Percentiles rank a stretch among this genome's conserved stretches.
Conservation (phyloP, 2,888 invertebrate genomes). For the Pristionchus entomophagus region DNA sequence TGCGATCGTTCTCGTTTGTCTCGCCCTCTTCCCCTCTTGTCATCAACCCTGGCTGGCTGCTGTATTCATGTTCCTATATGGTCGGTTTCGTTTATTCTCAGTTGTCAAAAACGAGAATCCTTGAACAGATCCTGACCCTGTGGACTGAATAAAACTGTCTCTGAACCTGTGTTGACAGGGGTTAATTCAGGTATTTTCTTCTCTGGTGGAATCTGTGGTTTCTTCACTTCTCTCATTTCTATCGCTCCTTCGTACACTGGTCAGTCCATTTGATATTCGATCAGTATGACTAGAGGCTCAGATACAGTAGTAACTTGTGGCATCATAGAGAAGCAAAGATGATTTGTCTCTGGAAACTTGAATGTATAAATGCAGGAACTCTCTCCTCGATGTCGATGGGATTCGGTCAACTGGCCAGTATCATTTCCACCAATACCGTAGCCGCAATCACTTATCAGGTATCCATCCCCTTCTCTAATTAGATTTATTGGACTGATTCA, state of each 20-base stretch:
- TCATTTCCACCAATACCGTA: slow-evolving; percentile 43
- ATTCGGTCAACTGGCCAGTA: slow-evolving; percentile 38
- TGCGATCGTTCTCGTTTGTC: slow-evolving; percentile 1
- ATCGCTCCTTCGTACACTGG: slow-evolving; percentile 45
- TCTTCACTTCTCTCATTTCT: slow-evolving; percentile 46
- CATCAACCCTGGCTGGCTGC: slow-evolving; percentile 41
- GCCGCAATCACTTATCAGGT: slow-evolving; percentile 25
- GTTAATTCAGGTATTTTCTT: slow-evolving; percentile 35
- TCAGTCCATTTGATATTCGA: not conserved
- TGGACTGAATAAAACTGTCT: no score
- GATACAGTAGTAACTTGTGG: no score
- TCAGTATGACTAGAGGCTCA: not conserved
- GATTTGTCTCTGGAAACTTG: not conserved
- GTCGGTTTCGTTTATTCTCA: not conserved
- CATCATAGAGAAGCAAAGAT: no score
- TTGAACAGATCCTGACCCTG: not conserved
- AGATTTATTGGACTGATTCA: not conserved
- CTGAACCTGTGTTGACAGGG: no score
- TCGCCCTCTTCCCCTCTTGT: slow-evolving; percentile 36
- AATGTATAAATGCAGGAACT: not conserved
- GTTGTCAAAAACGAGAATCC: not conserved
- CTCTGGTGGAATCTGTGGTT: slow-evolving; percentile 45
- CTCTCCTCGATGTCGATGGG: slow-evolving; percentile 45
- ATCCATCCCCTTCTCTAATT: not conserved
- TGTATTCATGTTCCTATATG: slow-evolving; percentile 27